These are phyloP conservation scores for Cuculus canorus DNA, from an alignment of 2,797 vertebrate species.

Conservation along the genomic window DNA sequence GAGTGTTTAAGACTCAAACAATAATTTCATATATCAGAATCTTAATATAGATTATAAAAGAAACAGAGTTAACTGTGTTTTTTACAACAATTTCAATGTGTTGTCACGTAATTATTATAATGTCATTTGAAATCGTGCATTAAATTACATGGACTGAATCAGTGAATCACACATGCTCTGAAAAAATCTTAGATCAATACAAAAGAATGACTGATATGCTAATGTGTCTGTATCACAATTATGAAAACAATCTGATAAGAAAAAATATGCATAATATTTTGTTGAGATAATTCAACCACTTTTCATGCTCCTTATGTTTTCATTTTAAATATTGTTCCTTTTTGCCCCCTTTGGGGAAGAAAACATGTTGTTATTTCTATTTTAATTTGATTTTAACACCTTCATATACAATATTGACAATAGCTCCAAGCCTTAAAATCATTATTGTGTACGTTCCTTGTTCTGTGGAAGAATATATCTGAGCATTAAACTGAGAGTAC, in stretches of 20 bases:
- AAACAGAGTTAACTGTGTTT: not conserved
- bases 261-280: not conserved
- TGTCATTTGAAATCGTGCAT: not conserved
- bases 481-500: not conserved
- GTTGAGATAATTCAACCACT: not conserved
- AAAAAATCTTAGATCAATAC: not conserved
- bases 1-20: not conserved
- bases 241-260: not conserved
- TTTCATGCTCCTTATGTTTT: not conserved
- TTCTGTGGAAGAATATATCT: not conserved
- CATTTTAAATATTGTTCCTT: not conserved
- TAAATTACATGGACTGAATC: not conserved
- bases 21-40: not conserved
- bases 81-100: not conserved
- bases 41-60: not conserved
- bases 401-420: not conserved
- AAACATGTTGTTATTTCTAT: not conserved
- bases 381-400: slow-evolving; percentile 10
- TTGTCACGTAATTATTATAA: not conserved
- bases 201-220: not conserved
- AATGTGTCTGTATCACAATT: not conserved
- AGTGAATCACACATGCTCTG: not conserved
- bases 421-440: not conserved
- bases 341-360: not conserved
- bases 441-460: not conserved